phyloP scores from a whole-genome alignment of 2,888 invertebrate genomes.

The Mellilla xanthometata region DNA sequence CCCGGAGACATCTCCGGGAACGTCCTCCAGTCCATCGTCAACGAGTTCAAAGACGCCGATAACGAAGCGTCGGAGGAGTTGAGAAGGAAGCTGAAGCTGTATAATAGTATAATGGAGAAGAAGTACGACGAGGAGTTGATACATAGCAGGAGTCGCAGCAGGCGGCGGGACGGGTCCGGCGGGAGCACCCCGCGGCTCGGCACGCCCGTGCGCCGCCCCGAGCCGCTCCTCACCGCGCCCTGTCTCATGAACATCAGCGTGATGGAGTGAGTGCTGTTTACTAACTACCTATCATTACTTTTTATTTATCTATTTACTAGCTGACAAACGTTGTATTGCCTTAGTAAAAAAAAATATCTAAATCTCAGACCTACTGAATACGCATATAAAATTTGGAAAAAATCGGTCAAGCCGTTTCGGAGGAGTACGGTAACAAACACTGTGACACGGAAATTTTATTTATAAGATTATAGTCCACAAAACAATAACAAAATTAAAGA shows the following conservation, averaged over 20 bases:
- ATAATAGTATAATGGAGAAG: constrained; percentile 87
- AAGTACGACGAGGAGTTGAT: constrained; percentile 88
- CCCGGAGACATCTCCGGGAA: constrained; percentile 68
- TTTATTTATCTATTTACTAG: too few species aligned
- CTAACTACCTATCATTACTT: too few species aligned
- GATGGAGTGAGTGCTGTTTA: constrained; percentile 44
- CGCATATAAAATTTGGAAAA: too few species aligned
- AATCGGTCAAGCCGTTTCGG: too few species aligned
- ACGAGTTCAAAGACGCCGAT: constrained; percentile 65
- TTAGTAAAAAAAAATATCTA: too few species aligned
- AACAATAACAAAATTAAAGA: too few species aligned
- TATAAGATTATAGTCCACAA: too few species aligned
- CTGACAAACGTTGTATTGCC: too few species aligned
- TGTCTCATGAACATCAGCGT: constrained; percentile 62
- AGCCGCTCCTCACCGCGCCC: constrained; percentile 55
- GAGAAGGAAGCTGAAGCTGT: constrained; percentile 83
- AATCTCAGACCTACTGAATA: too few species aligned
- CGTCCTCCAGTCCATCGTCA: constrained; percentile 69
- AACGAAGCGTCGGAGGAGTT: constrained; percentile 54
- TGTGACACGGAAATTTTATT: too few species aligned
- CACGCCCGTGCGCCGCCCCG: constrained; percentile 49
- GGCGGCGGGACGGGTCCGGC: constrained; percentile 54
- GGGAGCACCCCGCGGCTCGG: constrained; percentile 50
- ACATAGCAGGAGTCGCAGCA: constrained; percentile 76
- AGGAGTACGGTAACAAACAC: too few species aligned